Base-by-base conservation (phyloP, 1,140 invertebrate genomes). In the Halictus rubicundus region DNA sequence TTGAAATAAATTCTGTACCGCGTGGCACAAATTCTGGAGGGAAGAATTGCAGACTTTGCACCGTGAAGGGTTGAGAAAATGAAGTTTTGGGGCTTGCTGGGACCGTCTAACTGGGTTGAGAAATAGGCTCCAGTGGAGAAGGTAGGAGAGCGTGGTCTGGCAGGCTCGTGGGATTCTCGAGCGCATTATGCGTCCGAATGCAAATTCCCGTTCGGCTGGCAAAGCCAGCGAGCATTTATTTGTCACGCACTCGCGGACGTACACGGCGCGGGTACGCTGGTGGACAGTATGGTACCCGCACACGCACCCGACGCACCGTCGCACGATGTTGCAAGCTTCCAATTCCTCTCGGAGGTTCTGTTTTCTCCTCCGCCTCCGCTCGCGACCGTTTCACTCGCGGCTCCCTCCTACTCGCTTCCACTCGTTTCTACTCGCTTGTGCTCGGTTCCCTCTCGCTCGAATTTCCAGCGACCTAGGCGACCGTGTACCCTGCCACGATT, bases 151-250 rank as follows among this genome's bases (percentile, higher is more conserved):
- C 42, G 23, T 52, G 57, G 60, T 52, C 14, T 57, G 21, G 19
- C 42, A 39, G 64, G 37, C 12, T 16, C 57, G 49, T 60, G 37
- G 19, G 52, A 69, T 71, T 68, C 49, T n/a, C 60, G 71, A 46
- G 42, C 82, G 72, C 78, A 69, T 85, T 85, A 84, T 81, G 86
- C 85, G 85, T 83, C 70, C 81, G 77, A 86, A 88, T 87, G 87
- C 83, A 85, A 88, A 87, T 88, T 85, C 85, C 75, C 65, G 80
- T 80, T 76, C 70, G 64, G 66, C 77, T 60, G 83, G 72, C 73
- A 64, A 73, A 80, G 60, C 75, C 60, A 85, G 68, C 80, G 72
- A 61, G 80, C 85, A 80, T 83, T 88, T 87, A 88, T 88, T 88
- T 88, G 87, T 88, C 87, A 87, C 85, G 85, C 79, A 78, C 72